These are phyloP conservation scores for Drosophila burlai DNA, from an alignment of 1,140 invertebrate species.

Conservation along the genomic window DNA sequence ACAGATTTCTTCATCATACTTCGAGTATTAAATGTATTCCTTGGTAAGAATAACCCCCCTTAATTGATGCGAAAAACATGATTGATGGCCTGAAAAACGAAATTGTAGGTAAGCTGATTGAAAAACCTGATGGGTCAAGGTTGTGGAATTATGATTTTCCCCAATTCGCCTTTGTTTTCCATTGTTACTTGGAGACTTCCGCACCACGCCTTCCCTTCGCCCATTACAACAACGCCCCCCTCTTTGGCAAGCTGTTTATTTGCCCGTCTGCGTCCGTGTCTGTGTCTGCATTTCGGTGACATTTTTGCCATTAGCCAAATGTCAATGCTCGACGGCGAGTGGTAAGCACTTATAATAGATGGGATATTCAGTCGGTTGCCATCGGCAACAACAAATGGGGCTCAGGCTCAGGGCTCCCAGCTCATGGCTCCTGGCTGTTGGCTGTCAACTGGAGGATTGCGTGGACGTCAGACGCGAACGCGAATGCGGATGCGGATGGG, in stretches of 20 bases:
- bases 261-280: conserved; percentile 30
- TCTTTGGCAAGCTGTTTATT: conserved; percentile 52
- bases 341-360: conserved; percentile 82
- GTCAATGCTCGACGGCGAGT: conserved; percentile 77
- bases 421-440: conserved; percentile 37
- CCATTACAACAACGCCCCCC: conserved; percentile 17
- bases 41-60: neutral
- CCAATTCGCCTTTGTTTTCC: conserved; percentile 6
- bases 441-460: conserved; percentile 61
- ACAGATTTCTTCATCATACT: neutral
- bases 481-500: conserved; percentile 51
- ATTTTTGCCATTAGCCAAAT: conserved; percentile 83
- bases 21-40: neutral
- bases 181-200: neutral
- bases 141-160: conserved; percentile 19
- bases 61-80: conserved; percentile 24
- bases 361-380: conserved; percentile 68
- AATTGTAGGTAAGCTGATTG: conserved; percentile 34
- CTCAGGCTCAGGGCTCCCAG: conserved; percentile 2
- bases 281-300: conserved; percentile 78
- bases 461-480: conserved; percentile 30
- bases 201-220: neutral
- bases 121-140: conserved; percentile 39
- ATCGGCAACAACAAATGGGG: conserved; percentile 44
- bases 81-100: conserved; percentile 14